These are phyloP conservation scores for Drosophila nebulosa DNA, from an alignment of 1,140 invertebrate genomes.

Conservation along the genomic window DNA sequence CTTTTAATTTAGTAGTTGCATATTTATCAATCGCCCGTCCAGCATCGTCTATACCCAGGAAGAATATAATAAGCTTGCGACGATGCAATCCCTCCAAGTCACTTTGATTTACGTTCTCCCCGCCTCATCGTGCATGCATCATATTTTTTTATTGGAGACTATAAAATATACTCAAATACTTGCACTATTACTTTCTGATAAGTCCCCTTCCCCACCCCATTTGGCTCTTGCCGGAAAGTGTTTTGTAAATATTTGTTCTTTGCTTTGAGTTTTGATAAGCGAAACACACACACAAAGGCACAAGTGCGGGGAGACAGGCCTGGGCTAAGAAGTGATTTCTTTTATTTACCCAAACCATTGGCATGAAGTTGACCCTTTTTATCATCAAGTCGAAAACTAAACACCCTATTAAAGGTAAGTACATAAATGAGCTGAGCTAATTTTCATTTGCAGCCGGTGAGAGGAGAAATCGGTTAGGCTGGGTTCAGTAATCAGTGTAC, in stretches of 20 bases:
- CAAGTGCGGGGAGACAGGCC: neutral
- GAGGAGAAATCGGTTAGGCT: too few relatives aligned
- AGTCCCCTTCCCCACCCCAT: too few relatives aligned
- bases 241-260: slow-evolving; percentile 50
- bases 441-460: too few relatives aligned
- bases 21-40: slow-evolving; percentile 54
- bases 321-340: slow-evolving; percentile 41
- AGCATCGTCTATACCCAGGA: neutral
- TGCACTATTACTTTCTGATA: neutral
- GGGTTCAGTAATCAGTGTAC: too few relatives aligned
- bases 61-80: slow-evolving; percentile 40
- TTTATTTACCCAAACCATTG: slow-evolving; percentile 18
- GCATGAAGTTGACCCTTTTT: neutral
- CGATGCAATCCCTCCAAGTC: slow-evolving; percentile 28
- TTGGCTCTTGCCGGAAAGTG: slow-evolving; percentile 13
- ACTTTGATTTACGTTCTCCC: slow-evolving; percentile 9
- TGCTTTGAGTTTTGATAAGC: slow-evolving; percentile 39
- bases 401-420: slow-evolving; percentile 1
- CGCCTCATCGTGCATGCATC: neutral
- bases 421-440: too few relatives aligned
- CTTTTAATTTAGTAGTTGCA: slow-evolving; percentile 59
- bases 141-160: neutral
- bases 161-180: neutral
- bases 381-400: neutral
- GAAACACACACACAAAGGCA: neutral